Evolutionary conservation across 2,797 vertebrate genomes (phyloP), one percentile per base, ranked within the genome.

Genomic region (Podarcis siculus): DNA sequence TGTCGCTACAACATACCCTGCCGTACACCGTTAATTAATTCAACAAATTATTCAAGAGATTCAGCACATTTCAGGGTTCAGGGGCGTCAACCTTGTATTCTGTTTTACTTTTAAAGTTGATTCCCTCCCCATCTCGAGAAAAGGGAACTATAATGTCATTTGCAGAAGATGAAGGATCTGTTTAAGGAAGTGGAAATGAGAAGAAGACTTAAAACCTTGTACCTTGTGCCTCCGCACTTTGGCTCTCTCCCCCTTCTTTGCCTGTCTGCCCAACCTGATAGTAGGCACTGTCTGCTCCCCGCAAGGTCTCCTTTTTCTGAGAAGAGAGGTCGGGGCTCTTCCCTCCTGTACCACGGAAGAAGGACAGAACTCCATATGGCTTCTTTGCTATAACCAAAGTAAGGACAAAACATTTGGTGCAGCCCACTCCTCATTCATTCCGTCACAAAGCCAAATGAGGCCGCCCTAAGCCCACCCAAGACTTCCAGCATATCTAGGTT

Each of bases 261-360:
- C 97, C 96, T 83, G 92, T 96, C 92, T 97, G 97, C 79, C 97
- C 97, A 78, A 98, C 97, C 90, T 97, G 97, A 92, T 97, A 98
- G 89, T 97, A 97, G 80, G 97, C 97, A 90, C 97, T 97, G 86
- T 98, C 97, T 83, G 97, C 97, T 87, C 97, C 97, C 82, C 97
- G 97, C 39, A 98, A 95, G 78, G 97, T 97, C 91, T 98, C 97
- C 85, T 97, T 97, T 93, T 97, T 98, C 91, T 97, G 97, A 25
- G 96, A 97, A 91, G 97, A 98, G 49, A 97, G 93, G 66, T 98
- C 97, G 0, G 97, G 97, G 90, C 97, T 98, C 76, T 96, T 98
- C 45, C 97, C 97, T 93, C 97, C 97, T 77, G 97, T 96, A 83
- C 97, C 97, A 94, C 97, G 97, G 93, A 98, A 98, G 91, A 98